These are phyloP conservation scores for Microctonus aethiopoides DNA, from an alignment of 2,888 invertebrate species.

Conservation along the genomic window DNA sequence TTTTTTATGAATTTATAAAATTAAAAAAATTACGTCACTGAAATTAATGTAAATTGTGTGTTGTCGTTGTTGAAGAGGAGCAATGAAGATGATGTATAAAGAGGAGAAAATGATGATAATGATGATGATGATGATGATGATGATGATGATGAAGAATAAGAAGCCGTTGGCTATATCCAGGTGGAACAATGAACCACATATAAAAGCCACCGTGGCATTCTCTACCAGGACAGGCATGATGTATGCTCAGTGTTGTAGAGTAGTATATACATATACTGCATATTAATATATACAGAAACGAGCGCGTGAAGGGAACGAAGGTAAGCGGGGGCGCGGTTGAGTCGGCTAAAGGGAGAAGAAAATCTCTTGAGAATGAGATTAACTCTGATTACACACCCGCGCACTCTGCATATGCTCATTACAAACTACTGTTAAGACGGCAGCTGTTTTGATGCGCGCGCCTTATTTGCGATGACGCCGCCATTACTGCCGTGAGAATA, in stretches of 20 bases:
- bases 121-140: neutral
- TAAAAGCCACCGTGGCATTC: conserved; percentile 2
- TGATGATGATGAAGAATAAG: neutral
- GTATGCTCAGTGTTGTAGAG: conserved; percentile 37
- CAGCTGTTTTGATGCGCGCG: conserved; percentile 26
- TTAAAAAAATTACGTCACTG: neutral
- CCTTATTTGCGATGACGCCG: conserved; percentile 20
- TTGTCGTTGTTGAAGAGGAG: conserved; percentile 1
- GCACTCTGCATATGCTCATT: conserved; percentile 55
- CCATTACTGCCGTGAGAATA: neutral
- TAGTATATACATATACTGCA: no score
- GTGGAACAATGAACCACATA: conserved; percentile 26
- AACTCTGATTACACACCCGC: conserved; percentile 62
- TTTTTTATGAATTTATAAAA: neutral
- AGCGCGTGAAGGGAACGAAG: conserved; percentile 27
- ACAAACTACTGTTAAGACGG: conserved; percentile 57
- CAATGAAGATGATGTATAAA: neutral
- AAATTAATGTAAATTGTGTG: neutral
- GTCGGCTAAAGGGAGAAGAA: neutral
- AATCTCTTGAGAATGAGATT: conserved; percentile 53
- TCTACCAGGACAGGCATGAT: conserved; percentile 44
- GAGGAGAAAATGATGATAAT: neutral
- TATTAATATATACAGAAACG: conserved; percentile 21
- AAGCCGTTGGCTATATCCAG: conserved; percentile 8
- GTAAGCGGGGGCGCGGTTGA: conserved; percentile 29